Percentiles rank a stretch among this genome's conserved stretches.
These are phyloP conservation scores for Cotesia chilonis DNA, from an alignment of 1,140 invertebrate species.

Conservation along the genomic window DNA sequence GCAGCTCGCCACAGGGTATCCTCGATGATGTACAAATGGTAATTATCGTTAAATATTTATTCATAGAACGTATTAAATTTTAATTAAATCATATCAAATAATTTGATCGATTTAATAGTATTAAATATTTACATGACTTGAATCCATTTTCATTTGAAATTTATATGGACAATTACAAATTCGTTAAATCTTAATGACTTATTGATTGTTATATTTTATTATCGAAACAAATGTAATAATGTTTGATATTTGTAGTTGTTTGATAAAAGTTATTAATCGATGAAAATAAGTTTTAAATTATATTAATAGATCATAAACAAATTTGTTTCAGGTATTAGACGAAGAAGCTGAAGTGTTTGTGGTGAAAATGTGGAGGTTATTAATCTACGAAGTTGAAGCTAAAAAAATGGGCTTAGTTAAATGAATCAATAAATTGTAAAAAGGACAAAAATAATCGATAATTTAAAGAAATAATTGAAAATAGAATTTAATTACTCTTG, in stretches of 20 bases:
- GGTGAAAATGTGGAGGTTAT: constrained; percentile 98
- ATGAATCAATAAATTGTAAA: constrained; percentile 58
- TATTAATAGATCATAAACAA: too few relatives aligned
- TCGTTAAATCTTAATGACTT: not conserved
- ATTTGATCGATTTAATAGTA: not conserved
- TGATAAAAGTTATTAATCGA: too few relatives aligned
- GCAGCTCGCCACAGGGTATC: constrained; percentile 91
- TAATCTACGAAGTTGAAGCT: constrained; percentile 99
- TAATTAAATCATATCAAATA: too few relatives aligned
- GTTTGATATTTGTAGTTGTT: too few relatives aligned
- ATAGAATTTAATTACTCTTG: constrained; percentile 47
- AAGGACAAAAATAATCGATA: constrained; percentile 39
- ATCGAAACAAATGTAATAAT: too few relatives aligned
- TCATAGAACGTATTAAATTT: not conserved
- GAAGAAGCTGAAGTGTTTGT: constrained; percentile 99
- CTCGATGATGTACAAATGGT: constrained; percentile 99
- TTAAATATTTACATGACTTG: not conserved
- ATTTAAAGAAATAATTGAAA: constrained; percentile 40
- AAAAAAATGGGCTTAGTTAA: constrained; percentile 90
- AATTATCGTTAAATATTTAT: constrained; percentile 48
- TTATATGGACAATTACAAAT: not conserved
- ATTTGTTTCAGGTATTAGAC: constrained; percentile 85
- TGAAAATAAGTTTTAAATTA: too few relatives aligned
- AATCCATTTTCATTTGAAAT: not conserved
- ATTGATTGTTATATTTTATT: too few relatives aligned